Conservation (phyloP, 30 jellyfish, hydroid and myxozoan species). For the Catostylus mosaicus region DNA sequence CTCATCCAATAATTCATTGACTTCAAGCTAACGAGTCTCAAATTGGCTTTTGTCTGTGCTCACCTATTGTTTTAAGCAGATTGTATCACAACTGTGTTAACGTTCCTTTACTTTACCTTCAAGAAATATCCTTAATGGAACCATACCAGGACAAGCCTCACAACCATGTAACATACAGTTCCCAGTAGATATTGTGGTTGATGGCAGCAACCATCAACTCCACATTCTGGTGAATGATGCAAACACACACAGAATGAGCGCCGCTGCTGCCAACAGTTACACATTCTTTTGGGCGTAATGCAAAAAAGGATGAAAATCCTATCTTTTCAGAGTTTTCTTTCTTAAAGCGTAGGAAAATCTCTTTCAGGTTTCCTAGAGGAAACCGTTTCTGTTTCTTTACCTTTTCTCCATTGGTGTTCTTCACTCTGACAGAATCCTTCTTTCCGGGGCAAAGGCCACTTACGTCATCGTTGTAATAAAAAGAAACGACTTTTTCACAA, state of each 20-base stretch:
- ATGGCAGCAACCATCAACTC: constrained; percentile 3
- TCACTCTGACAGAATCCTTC: constrained; percentile 1
- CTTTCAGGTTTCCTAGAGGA: background rate
- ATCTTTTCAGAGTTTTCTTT: background rate
- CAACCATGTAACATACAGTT: constrained; percentile 39
- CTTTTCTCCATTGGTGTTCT: constrained; percentile 11
- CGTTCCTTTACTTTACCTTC: background rate
- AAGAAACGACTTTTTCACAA: background rate
- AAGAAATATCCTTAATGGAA: background rate
- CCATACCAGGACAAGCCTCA: constrained; percentile 14
- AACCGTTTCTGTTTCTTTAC: constrained; percentile 6
- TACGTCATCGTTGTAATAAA: background rate
- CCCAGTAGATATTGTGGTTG: background rate
- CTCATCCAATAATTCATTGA: constrained; percentile 14
- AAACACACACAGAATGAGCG: constrained; percentile 11
- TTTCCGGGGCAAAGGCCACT: constrained; percentile 12
- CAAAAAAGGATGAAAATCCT: constrained; percentile 10
- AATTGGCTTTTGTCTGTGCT: constrained; percentile 3
- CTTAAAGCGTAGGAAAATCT: background rate
- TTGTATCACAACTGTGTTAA: background rate
- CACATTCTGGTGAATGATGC: constrained; percentile 11
- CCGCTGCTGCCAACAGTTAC: constrained; percentile 12
- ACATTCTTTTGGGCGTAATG: constrained; percentile 8
- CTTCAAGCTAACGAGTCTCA: background rate
- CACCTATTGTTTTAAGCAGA: constrained; percentile 11